Evolutionary conservation across 2,888 invertebrate genomes (phyloP), one percentile per base, ranked within the genome.

Genomic region (Apotomis capreana): DNA sequence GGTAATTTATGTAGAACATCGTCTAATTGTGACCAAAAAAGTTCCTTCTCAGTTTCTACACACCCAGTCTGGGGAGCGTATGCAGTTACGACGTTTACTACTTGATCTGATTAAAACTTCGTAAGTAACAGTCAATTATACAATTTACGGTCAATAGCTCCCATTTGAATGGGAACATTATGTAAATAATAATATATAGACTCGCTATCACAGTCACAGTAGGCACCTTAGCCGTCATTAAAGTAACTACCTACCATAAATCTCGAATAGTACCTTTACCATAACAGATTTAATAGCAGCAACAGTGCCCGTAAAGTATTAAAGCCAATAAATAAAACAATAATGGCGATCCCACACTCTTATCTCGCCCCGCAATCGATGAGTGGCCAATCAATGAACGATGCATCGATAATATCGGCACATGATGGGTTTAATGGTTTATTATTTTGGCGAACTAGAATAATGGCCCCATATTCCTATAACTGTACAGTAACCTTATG

Each of bases 381-480:
- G 40, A 62, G 52, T 13, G 71, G 44, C 36, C 49, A 51, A 58
- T 71, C 57, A 60, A 65, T 69, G 40, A 8, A 63, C 6, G 40
- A 40, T 40, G 40, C 49, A 69, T 63, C 46, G 63, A 69, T 65
- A 62, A 52, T 46, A 54, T 40, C 61, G 49, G 52, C 46, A 61
- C 26, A 44, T 57, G 60, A 70, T 67, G 60, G 37, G 62, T 75
- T 58, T 54, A 75, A 73, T 74, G 37, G 62, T 75, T 58, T 54
- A 75, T 75, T 74, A 60, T 69, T 71, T 60, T 68, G 57, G 12
- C 37, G 54, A 68, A 63, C 67, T 61, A 67, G 76, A 73, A 70
- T 75, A 68, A 70, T 74, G 74, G 74, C 76, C 74, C 63, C 74
- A 51, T 69, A 52, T 63, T 63, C 36, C 55, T 15, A 36, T 73